A percentile compares a stretch with the other conserved stretches of the same genome.
These are phyloP conservation scores for Coenonympha glycerion DNA, from an alignment of 2,888 invertebrate genomes.

Conservation along the genomic window DNA sequence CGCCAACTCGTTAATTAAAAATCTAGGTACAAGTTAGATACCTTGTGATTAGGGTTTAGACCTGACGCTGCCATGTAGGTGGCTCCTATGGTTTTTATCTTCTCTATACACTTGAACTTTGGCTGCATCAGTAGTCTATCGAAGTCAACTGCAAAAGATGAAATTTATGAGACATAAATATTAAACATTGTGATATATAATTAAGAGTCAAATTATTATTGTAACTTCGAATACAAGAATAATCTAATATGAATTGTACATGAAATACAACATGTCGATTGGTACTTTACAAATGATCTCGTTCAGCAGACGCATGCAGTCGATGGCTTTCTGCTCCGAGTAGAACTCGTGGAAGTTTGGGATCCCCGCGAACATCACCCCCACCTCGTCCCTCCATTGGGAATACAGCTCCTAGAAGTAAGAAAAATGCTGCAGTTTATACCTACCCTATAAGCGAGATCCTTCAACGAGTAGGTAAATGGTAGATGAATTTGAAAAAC, in stretches of 20 bases:
- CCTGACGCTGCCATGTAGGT: slow-evolving; percentile 98
- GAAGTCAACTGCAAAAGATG: slow-evolving; percentile 87
- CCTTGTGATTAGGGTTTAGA: slow-evolving; percentile 85
- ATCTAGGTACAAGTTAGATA: too few relatives aligned
- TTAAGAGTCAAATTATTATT: too few relatives aligned
- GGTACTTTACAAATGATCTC: slow-evolving; percentile 93
- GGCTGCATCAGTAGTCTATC: slow-evolving; percentile 91
- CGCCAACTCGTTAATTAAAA: too few relatives aligned
- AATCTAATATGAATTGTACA: too few relatives aligned
- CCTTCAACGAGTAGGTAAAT: not conserved
- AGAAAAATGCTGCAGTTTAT: not conserved
- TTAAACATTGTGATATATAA: too few relatives aligned
- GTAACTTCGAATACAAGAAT: too few relatives aligned
- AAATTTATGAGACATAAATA: too few relatives aligned
- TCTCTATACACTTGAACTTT: slow-evolving; percentile 91
- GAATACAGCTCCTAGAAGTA: slow-evolving; percentile 83
- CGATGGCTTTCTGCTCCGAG: slow-evolving; percentile 98
- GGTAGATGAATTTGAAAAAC: not conserved
- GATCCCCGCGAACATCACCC: slow-evolving; percentile 98
- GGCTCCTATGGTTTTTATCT: slow-evolving; percentile 96
- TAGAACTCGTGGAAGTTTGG: slow-evolving; percentile 99
- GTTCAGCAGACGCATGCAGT: slow-evolving; percentile 96
- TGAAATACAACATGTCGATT: slow-evolving; percentile 22
- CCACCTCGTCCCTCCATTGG: slow-evolving; percentile 88
- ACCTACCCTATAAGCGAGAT: not conserved